phyloP scores from a whole-genome alignment of 2,797 vertebrate species.

The Pseudochirops corinnae region DNA sequence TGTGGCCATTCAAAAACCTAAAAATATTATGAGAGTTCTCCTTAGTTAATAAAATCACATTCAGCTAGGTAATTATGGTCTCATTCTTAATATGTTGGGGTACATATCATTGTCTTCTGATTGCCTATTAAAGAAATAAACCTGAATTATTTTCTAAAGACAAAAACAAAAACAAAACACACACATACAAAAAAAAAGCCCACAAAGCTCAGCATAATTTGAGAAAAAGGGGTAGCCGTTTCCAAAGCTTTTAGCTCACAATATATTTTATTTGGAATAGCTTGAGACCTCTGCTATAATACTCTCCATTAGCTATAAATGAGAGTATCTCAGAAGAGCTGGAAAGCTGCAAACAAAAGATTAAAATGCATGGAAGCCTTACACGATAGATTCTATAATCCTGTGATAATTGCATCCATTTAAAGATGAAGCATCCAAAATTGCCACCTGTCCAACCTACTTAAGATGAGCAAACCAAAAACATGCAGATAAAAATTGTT shows the following conservation, averaged over 20 bases:
- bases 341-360: constrained; percentile 78
- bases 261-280: constrained; percentile 72
- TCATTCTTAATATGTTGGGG: constrained; percentile 3
- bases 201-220: constrained; percentile 63
- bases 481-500: constrained; percentile 56
- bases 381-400: constrained; percentile 64
- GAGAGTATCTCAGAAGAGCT: constrained; percentile 58
- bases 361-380: constrained; percentile 78
- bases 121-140: constrained; percentile 53
- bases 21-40: neutral
- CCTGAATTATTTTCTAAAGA: constrained; percentile 62
- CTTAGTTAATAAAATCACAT: constrained; percentile 26
- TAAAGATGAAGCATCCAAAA: constrained; percentile 79
- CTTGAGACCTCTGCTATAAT: constrained; percentile 62
- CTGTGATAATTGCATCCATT: constrained; percentile 77
- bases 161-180: constrained; percentile 68
- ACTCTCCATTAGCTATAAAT: constrained; percentile 70
- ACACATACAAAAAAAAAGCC: neutral
- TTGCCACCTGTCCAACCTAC: constrained; percentile 63
- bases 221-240: constrained; percentile 59
- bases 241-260: constrained; percentile 71
- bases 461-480: constrained; percentile 71
- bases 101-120: constrained; percentile 6
- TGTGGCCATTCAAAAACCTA: neutral
- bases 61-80: constrained; percentile 16